Base-by-base conservation (phyloP, 2,797 vertebrate species). In the Podarcis siculus region DNA sequence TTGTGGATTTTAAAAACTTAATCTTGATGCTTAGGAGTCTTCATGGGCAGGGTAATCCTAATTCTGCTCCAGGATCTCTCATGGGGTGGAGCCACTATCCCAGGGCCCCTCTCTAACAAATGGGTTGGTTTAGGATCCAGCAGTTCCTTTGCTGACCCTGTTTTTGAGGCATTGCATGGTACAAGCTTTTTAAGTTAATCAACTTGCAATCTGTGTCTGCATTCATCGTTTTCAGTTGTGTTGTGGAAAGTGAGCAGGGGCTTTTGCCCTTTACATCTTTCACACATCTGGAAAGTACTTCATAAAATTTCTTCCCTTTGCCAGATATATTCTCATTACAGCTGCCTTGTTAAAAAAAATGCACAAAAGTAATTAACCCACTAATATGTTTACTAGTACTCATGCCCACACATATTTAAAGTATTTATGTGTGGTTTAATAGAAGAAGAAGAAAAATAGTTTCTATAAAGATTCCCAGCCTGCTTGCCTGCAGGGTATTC, bases 341-440 rank as follows among this genome's bases (percentile, higher is more conserved):
- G 37, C 55, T 80, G 35, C 39, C 37, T 45, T 83, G 64, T 45
- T 32, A 27, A 55, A 79, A 88, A 49, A 73, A 71, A 37, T 19
- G 10, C 35, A 79, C 30, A 85, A 49, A 45, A 66, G 39, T 81
- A 61, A 2, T 35, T 73, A 80, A n/a, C 4, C 27, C n/a, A 42
- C 35, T 80, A 66, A 73, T 4, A 66, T 75, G 27, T 67, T 85
- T 67, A 67, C 32, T 81, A 55, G 25, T 55, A 32, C 55, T 78
- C 5, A 25, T 81, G n/a, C 39, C 37, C n/a, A 45, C 55, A 45
- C 37, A 73, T 72, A 69, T 39, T 83, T 88, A 72, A 64, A 32
- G 32, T 79, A 73, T 42, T 73, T 23, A 79, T 84, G 61, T 89
- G 55, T 89, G 76, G n/a, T 69, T 85, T 79, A 32, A 79, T 19